phyloP scores from a whole-genome alignment of 1,140 invertebrate genomes.

The Chlorops oryzae region DNA sequence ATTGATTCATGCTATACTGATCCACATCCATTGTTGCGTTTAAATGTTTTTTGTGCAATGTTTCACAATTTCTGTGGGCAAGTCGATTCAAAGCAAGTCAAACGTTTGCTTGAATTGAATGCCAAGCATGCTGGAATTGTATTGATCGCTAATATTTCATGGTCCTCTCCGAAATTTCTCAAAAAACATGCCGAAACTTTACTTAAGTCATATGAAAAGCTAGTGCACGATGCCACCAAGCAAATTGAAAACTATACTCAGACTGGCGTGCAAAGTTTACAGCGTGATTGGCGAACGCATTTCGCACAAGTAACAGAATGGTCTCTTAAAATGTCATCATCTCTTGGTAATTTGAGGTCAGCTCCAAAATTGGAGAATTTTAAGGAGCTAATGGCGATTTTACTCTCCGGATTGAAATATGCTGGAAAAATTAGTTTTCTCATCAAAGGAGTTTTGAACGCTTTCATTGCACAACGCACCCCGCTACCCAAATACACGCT shows the following conservation, averaged over 20 bases:
- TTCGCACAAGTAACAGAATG: slow-evolving; percentile 53
- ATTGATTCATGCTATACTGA: slow-evolving; percentile 53
- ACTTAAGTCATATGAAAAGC: slow-evolving; percentile 56
- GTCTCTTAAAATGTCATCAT: slow-evolving; percentile 60
- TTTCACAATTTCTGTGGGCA: slow-evolving; percentile 68
- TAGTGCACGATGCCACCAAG: slow-evolving; percentile 51
- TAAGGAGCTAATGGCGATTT: slow-evolving; percentile 54
- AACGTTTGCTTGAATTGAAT: slow-evolving; percentile 17
- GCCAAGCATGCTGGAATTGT: slow-evolving; percentile 63
- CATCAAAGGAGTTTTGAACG: slow-evolving; percentile 67
- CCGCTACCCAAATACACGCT: slow-evolving; percentile 75
- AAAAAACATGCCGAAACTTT: slow-evolving; percentile 56
- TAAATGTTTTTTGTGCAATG: slow-evolving; percentile 67
- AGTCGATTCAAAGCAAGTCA: slow-evolving; percentile 62
- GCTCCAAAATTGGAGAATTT: slow-evolving; percentile 58
- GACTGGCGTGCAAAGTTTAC: slow-evolving; percentile 53
- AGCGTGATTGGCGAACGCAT: slow-evolving; percentile 54
- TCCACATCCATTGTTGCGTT: slow-evolving; percentile 62
- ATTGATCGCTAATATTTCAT: slow-evolving; percentile 68
- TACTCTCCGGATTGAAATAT: slow-evolving; percentile 63
- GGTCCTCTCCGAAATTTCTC: slow-evolving; percentile 75
- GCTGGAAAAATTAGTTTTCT: slow-evolving; percentile 58
- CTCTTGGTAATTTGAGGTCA: slow-evolving; percentile 50
- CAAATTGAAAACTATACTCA: slow-evolving; percentile 55
- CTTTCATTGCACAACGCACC: slow-evolving; percentile 67